phyloP scores from a whole-genome alignment of 2,113 vertebrate genomes.

The Lagenorhynchus albirostris region DNA sequence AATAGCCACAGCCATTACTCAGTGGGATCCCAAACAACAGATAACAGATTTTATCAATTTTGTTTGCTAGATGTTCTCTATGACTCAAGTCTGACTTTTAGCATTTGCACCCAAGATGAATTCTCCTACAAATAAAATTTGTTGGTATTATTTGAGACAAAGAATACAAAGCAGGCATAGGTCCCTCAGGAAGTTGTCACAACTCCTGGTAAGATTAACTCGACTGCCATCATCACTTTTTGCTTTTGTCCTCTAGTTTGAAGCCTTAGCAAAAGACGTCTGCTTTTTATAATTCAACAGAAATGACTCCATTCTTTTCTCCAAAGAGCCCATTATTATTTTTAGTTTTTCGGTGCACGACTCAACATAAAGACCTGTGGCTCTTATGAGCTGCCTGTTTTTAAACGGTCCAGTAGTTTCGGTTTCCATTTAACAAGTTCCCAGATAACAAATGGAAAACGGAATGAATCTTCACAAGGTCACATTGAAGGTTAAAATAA shows the following conservation, averaged over 20 bases:
- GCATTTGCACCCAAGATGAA: conserved; percentile 26
- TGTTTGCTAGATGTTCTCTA: conserved; percentile 14
- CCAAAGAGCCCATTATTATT: conserved; percentile 25
- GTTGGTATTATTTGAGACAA: neutral
- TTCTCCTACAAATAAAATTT: conserved; percentile 7
- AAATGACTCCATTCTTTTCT: neutral
- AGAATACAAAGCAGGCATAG: conserved; percentile 27
- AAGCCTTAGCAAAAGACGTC: neutral
- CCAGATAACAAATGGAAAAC: conserved; percentile 48
- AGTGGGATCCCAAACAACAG: neutral
- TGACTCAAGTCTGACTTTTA: conserved; percentile 22
- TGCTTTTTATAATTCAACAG: conserved; percentile 39
- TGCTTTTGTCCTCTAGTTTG: conserved; percentile 34
- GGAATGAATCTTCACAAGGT: conserved; percentile 47
- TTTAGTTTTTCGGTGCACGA: neutral
- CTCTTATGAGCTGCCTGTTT: conserved; percentile 60
- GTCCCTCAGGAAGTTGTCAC: neutral
- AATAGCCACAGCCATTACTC: conserved; percentile 10
- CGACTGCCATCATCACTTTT: neutral
- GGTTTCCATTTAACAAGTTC: conserved; percentile 37
- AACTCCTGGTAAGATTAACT: neutral
- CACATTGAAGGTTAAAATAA: conserved; percentile 50
- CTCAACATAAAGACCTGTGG: neutral
- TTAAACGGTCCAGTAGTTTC: conserved; percentile 58
- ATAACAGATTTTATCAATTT: neutral